Evolutionary conservation across 2,113 vertebrate genomes (phyloP).

Genomic region (Cyprinodon tularosa): DNA sequence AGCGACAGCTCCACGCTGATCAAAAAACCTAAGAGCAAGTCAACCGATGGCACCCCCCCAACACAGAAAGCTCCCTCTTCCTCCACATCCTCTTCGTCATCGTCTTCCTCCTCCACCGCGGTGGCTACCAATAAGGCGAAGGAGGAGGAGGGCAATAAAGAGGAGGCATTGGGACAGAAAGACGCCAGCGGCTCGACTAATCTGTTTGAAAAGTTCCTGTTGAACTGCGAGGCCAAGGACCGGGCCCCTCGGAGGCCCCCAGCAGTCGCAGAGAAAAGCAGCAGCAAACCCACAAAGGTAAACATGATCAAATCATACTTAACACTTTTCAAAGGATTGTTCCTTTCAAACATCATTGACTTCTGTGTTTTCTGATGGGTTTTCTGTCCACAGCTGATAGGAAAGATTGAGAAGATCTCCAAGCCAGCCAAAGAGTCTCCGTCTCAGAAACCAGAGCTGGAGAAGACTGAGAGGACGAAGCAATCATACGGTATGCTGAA

Average conservation of each 20-base stretch:
- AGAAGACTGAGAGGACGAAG: conserved; percentile 84
- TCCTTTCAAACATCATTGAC: neutral
- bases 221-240: conserved; percentile 82
- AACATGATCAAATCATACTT: neutral
- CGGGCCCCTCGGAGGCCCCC: conserved; percentile 70
- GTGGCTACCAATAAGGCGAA: conserved; percentile 49
- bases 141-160: conserved; percentile 71
- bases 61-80: conserved; percentile 60
- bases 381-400: conserved; percentile 69
- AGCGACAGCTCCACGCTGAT: conserved; percentile 74
- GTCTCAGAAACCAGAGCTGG: conserved; percentile 81
- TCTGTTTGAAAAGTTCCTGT: conserved; percentile 81
- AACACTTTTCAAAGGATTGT: neutral
- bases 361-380: neutral
- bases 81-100: conserved; percentile 61
- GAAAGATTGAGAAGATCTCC: conserved; percentile 83
- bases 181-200: conserved; percentile 70
- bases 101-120: conserved; percentile 51
- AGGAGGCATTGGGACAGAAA: conserved; percentile 67
- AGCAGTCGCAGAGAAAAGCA: conserved; percentile 39
- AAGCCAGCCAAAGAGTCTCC: conserved; percentile 86
- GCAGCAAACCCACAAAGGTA: conserved; percentile 73
- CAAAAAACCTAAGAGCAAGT: conserved; percentile 70
- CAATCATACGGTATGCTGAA: conserved; percentile 84
- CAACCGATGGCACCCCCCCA: conserved; percentile 39